Evolutionary conservation across 2,797 vertebrate species (phyloP).

Genomic region (Sebastiscus tertius): DNA sequence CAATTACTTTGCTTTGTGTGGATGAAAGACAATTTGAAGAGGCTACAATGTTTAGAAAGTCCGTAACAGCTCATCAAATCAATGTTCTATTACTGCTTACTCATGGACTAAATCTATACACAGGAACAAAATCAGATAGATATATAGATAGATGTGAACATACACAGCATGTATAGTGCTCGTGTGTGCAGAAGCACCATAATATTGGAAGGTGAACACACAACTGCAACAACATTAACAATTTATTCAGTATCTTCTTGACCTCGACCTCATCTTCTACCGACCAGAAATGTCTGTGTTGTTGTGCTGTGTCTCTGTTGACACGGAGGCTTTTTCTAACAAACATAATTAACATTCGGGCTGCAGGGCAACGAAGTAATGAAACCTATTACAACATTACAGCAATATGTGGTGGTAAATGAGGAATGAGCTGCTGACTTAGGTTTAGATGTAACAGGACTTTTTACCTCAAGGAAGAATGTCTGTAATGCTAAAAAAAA

Average conservation of each 20-base stretch:
- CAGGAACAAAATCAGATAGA: not conserved
- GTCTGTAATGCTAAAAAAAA: not conserved
- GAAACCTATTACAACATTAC: slow-evolving; percentile 9
- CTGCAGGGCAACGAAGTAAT: slow-evolving; percentile 22
- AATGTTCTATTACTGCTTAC: not conserved
- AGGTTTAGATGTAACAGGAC: not conserved
- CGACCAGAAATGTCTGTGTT: not conserved
- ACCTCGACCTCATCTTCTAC: not conserved
- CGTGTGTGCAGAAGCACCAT: fast-evolving
- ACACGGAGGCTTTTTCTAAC: not conserved
- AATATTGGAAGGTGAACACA: no score
- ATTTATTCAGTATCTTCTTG: no score
- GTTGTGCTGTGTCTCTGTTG: not conserved
- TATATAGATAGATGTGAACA: no score
- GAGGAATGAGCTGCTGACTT: slow-evolving; percentile 1
- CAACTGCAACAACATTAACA: no score
- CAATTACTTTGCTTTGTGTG: not conserved
- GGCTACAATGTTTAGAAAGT: not conserved
- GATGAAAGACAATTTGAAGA: not conserved
- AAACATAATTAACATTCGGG: slow-evolving; percentile 4
- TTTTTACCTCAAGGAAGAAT: slow-evolving; percentile 4
- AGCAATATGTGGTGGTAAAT: not conserved
- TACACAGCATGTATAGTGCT: no score
- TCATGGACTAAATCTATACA: not conserved
- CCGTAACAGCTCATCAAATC: not conserved